Base-by-base conservation (phyloP, 2,113 vertebrate genomes). In the Osmerus mordax region DNA sequence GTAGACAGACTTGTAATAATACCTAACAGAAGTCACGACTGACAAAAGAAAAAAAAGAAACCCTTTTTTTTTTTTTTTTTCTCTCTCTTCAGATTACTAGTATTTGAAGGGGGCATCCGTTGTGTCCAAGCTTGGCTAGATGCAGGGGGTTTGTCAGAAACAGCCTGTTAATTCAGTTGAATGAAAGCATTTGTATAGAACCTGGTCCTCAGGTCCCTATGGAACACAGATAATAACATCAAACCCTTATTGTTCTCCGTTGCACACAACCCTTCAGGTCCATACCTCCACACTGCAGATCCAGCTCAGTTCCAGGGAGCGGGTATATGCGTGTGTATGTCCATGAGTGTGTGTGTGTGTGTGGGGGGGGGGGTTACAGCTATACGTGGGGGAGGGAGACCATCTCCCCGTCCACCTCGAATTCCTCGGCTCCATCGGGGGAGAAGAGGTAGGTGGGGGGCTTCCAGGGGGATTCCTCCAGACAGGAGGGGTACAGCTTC, bases 391-490 rank as follows among this genome's bases (percentile, higher is more conserved):
- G 95, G 9, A 98, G 82, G 11, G 93, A 91, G 80, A 96, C 93
- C 92, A 97, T 93, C 76, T 96, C 95, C 19, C 95, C 95, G 61
- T 97, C 96, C 81, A 99, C 90, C 82, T 96, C 94, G 53, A 99
- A 98, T 76, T 96, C 97, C 81, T 98, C 97, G 0, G 91, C 90
- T 54, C 94, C 95, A 0, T 98, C 96, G 0, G 94, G 91, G n/a
- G 95, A 96, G 84, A 99, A 98, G 62, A 98, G 93, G 79, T 96
- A 98, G 0, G 97, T 95, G 3, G 97, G 97, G 25, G 97, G 98
- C 75, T 99, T 99, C 98, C 98, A 99, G 0, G 95, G 96, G 53
- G 97, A 97, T 73, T 98, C 98, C 80, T 97, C 95, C 67, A 99
- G 93, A 85, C 98, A 99, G 68, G 98, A 99, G 0, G 98, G 98